Evolutionary conservation across 92 coral and sea anemone species (phyloP).

Genomic region (Epizoanthus ramosus): DNA sequence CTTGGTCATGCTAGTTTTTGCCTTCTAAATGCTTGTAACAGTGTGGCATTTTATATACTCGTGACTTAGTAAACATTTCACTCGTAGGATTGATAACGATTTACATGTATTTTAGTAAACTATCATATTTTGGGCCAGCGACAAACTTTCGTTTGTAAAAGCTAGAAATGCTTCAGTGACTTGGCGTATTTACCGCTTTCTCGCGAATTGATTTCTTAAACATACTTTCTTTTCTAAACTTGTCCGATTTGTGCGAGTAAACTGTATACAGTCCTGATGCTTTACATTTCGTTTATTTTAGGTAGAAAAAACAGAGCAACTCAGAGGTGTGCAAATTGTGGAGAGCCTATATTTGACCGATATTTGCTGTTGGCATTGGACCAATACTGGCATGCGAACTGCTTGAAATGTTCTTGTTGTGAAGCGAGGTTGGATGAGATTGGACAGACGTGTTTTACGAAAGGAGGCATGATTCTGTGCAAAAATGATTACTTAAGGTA

Average conservation of each 20-base stretch:
- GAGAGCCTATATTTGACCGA: slow-evolving; percentile 54
- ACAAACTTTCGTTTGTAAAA: not conserved
- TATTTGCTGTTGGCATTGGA: slow-evolving; percentile 53
- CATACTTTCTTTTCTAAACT: slow-evolving; percentile 23
- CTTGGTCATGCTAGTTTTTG: not conserved
- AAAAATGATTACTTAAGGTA: slow-evolving; percentile 60
- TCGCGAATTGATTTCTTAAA: not conserved
- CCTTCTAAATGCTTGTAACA: not conserved
- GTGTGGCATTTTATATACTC: slow-evolving; percentile 41
- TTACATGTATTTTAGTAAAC: not conserved
- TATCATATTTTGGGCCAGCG: not conserved
- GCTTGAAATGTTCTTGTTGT: slow-evolving; percentile 64
- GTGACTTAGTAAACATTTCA: slow-evolving; percentile 35
- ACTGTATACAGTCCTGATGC: slow-evolving; percentile 9
- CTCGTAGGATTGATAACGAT: slow-evolving; percentile 33
- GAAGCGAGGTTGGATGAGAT: slow-evolving; percentile 52
- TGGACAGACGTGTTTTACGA: slow-evolving; percentile 58
- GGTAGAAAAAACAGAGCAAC: slow-evolving; percentile 39
- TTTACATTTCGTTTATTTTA: slow-evolving; percentile 26
- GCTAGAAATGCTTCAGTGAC: not conserved
- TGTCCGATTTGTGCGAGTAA: not conserved
- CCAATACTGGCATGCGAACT: slow-evolving; percentile 66
- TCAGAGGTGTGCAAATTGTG: slow-evolving; percentile 60
- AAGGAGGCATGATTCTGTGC: slow-evolving; percentile 63
- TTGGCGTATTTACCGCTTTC: not conserved